phyloP scores from a whole-genome alignment of 2,113 vertebrate genomes.

The Colinus virginianus region DNA sequence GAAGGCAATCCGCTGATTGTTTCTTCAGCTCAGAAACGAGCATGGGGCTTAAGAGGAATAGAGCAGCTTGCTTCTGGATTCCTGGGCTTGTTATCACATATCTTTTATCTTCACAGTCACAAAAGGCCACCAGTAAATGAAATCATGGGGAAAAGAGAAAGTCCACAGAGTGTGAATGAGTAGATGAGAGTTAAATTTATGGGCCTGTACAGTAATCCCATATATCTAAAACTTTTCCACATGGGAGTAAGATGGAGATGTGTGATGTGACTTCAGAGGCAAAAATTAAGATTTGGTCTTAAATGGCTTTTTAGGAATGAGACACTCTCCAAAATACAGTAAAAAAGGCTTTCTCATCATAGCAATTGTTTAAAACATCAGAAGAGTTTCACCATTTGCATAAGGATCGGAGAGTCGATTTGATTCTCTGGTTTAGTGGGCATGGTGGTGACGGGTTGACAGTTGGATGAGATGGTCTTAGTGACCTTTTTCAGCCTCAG shows the following conservation, averaged over 20 bases:
- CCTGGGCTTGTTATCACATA: background rate
- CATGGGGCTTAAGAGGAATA: background rate
- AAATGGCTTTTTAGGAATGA: background rate
- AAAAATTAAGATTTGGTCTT: background rate
- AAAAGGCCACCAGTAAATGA: background rate
- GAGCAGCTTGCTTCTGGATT: background rate
- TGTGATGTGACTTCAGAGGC: background rate
- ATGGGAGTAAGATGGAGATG: background rate
- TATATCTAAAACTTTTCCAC: background rate
- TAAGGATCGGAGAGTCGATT: background rate
- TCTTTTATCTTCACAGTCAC: background rate
- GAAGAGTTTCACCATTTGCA: background rate
- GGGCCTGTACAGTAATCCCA: background rate
- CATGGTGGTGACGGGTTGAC: too few species aligned
- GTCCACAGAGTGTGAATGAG: background rate
- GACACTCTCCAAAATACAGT: background rate
- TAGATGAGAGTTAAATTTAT: background rate
- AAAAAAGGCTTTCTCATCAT: background rate
- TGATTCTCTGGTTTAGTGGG: background rate
- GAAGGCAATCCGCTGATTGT: background rate
- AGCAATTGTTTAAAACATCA: background rate
- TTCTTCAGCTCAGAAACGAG: constrained; percentile 1
- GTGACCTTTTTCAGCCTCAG: too few species aligned
- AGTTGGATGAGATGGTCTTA: background rate
- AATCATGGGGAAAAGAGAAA: background rate